Evolutionary conservation across 2,888 invertebrate species (phyloP), one percentile per base, ranked within the genome.

Genomic region (Ceriagrion tenellum): DNA sequence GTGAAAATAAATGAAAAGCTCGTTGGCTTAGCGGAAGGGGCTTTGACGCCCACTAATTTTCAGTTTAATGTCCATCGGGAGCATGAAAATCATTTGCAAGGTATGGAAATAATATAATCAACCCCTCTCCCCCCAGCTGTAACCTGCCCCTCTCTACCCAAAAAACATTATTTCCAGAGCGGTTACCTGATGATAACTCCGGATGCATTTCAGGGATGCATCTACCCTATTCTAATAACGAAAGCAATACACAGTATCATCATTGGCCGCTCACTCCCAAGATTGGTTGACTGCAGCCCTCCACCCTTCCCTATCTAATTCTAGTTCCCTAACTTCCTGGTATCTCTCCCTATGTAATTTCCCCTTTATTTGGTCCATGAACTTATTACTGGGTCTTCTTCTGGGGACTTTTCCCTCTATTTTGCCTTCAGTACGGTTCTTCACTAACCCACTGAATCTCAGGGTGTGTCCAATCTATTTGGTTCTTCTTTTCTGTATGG

Each of bases 1-100:
- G 93, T 63, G 91, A 91, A 74, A 93, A 93, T 93, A 74, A 93
- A 74, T 74, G 69, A 93, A 91, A 81, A 63, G 59, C 59, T 59
- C 26, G 91, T 63, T 74, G 93, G 93, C 55, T 74, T 74, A 69
- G n/a, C 10, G 69, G 69, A 69, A 16, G 69, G 91, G n/a, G 55
- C 69, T 93, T 69, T 26, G 47, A 3, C 69, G 93, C 4, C 26
- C 93, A 69, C 93, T 93, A 93, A 93, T 93, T 93, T 74, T 74
- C 63, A 47, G 63, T 74, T 93, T 47, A 91, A 35, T 59, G 59
- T 35, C 56, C 69, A 93, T 93, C n/a, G 93, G 69, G 69, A 69
- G 35, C 69, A n/a, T 40, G 47, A 55, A 69, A 47, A 74, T 40
- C 16, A 47, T 74, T 26, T 35, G 59, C 40, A 13, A 13, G 40